These are phyloP conservation scores for Zosterops pallidus DNA, from an alignment of 2,113 vertebrate species.

Conservation along the genomic window DNA sequence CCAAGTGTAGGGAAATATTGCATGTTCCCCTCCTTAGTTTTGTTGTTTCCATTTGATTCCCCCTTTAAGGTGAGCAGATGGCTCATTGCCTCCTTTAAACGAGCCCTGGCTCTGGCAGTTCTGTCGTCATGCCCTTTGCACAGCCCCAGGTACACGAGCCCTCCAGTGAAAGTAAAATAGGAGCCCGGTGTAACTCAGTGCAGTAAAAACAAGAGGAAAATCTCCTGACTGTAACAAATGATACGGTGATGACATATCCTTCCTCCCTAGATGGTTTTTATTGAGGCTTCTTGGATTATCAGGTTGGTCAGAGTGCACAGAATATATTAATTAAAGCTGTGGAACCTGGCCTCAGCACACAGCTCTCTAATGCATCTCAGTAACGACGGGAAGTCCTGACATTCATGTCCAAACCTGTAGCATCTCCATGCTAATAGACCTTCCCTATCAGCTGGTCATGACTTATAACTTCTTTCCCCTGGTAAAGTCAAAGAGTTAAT, in stretches of 20 bases:
- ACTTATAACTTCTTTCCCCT: conserved; percentile 20
- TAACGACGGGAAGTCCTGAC: not conserved
- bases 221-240: conserved; percentile 18
- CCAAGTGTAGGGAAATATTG: not conserved
- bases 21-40: not conserved
- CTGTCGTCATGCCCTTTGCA: not conserved
- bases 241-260: conserved; percentile 29
- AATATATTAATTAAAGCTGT: conserved; percentile 50
- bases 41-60: not conserved
- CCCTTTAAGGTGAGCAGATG: not conserved
- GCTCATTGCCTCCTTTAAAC: not conserved
- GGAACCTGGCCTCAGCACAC: not conserved
- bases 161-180: not conserved
- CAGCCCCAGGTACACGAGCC: not conserved
- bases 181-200: accelerated
- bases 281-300: conserved; percentile 44
- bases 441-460: not conserved
- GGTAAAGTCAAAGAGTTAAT: conserved; percentile 14
- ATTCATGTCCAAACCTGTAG: not conserved
- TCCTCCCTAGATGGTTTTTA: conserved; percentile 35
- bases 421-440: not conserved
- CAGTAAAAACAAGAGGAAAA: not conserved
- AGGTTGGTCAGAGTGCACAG: conserved; percentile 47
- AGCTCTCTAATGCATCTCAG: not conserved
- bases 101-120: not conserved